Evolutionary conservation across 1,140 invertebrate species (phyloP), one percentile per base, ranked within the genome.

Genomic region (Tetramorium simillimum): DNA sequence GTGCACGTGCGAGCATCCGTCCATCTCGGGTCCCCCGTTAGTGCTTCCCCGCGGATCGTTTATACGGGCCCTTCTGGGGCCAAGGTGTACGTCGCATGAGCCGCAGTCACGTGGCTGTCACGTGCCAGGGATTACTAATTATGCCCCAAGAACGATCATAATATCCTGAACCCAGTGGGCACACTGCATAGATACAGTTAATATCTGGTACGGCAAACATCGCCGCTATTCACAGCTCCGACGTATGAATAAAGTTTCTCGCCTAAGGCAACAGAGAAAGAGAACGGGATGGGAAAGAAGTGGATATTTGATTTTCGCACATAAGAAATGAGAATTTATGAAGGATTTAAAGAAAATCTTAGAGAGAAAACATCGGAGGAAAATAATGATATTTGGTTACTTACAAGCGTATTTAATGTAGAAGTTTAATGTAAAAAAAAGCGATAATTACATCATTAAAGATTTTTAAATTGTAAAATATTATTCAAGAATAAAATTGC

Each of bases 111-210:
- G 93, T 94, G 93, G 37, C 85, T 63, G 93, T 82, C 94, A 92
- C 94, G 94, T 93, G 92, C 91, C 93, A 84, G 92, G 93, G 94
- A 95, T 95, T 94, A 95, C 94, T 95, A 95, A 95, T 95, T 94
- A 93, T 94, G 91, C 92, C 93, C 93, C 89, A 90, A 93, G 93
- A 94, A 93, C 92, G 94, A 92, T 93, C 92, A 90, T 94, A 94
- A 95, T 94, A 94, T 94, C 93, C 91, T 91, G 90, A 92, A 86
- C 92, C 93, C 91, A 89, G 88, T 90, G 53, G 86, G 86, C 89
- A 87, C 87, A 91, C 81, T 92, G 92, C 85, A 92, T 92, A 88
- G 94, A 95, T 95, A 94, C 93, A 93, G 94, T 95, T 95, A 95
- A 95, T 94, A 94, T 94, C 93, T 91, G 91, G 88, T 86, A 91